Evolutionary conservation across 1,140 invertebrate genomes (phyloP).

Genomic region (Drosophila willistoni): DNA sequence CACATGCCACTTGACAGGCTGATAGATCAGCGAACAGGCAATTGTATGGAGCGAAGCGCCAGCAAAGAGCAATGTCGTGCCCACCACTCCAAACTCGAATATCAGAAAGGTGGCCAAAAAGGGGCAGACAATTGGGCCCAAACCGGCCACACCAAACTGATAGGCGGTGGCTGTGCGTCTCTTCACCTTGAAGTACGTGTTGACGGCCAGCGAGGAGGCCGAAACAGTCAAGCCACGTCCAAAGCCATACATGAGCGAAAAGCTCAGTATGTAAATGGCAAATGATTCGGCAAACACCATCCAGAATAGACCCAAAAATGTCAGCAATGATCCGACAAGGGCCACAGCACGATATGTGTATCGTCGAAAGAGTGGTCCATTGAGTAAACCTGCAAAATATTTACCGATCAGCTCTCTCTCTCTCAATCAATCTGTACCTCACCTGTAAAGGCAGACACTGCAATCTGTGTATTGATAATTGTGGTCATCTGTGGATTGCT

Average conservation of each 20-base stretch:
- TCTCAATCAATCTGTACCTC: conserved; percentile 8
- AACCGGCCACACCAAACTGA: conserved; percentile 85
- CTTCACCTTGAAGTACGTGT: conserved; percentile 86
- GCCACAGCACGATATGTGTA: conserved; percentile 87
- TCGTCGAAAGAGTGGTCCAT: conserved; percentile 87
- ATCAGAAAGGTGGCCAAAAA: conserved; percentile 85
- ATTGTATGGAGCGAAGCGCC: conserved; percentile 85
- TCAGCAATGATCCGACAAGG: conserved; percentile 85
- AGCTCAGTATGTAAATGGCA: conserved; percentile 85
- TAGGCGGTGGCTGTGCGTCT: conserved; percentile 85
- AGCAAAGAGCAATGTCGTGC: conserved; percentile 85
- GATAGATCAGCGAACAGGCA: conserved; percentile 85
- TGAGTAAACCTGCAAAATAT: conserved; percentile 85
- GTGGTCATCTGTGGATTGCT: conserved; percentile 86
- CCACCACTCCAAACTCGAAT: conserved; percentile 84
- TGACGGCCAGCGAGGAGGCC: conserved; percentile 85
- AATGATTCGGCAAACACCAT: conserved; percentile 86
- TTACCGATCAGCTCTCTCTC: too few species aligned
- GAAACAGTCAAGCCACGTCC: conserved; percentile 86
- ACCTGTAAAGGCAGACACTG: conserved; percentile 85
- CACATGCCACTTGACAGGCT: conserved; percentile 87
- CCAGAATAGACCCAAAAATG: conserved; percentile 85
- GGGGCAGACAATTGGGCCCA: conserved; percentile 85
- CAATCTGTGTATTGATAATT: conserved; percentile 87
- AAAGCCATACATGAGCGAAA: conserved; percentile 85